Evolutionary conservation across 2,888 invertebrate species (phyloP).

Genomic region (Pyrocoelia pectoralis): DNA sequence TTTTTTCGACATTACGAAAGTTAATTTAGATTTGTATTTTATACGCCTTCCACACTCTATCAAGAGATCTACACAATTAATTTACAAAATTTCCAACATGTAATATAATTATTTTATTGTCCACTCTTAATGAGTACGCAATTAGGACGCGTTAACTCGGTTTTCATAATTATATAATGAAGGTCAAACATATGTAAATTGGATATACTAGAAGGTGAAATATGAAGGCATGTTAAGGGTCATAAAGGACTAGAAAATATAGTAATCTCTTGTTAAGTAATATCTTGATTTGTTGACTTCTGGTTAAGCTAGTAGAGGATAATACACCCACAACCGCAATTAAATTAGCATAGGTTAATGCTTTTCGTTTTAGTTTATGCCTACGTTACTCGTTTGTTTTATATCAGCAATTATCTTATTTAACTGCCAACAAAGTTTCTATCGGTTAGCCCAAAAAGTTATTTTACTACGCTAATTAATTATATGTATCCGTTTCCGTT

Average conservation of each 20-base stretch:
- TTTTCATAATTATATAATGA: not conserved
- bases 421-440: no score
- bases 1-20: slow-evolving; percentile 14
- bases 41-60: not conserved
- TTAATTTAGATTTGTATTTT: slow-evolving; percentile 29
- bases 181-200: not conserved
- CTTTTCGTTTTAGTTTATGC: slow-evolving; percentile 8
- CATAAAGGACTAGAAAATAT: slow-evolving; percentile 25
- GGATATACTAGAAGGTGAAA: not conserved
- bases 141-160: no score
- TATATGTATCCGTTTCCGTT: no score
- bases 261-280: slow-evolving; percentile 23
- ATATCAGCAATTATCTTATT: not conserved
- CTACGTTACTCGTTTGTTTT: not conserved
- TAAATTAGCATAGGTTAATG: slow-evolving; percentile 33
- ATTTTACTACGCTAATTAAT: no score
- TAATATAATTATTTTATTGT: not conserved
- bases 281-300: slow-evolving; percentile 32
- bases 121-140: not conserved
- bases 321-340: slow-evolving; percentile 26
- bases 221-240: not conserved
- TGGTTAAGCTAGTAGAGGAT: slow-evolving; percentile 19
- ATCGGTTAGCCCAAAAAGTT: no score
- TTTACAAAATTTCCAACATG: not conserved
- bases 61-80: not conserved